Evolutionary conservation across 2,113 vertebrate genomes (phyloP).

Genomic region (Irena cyanogastra): DNA sequence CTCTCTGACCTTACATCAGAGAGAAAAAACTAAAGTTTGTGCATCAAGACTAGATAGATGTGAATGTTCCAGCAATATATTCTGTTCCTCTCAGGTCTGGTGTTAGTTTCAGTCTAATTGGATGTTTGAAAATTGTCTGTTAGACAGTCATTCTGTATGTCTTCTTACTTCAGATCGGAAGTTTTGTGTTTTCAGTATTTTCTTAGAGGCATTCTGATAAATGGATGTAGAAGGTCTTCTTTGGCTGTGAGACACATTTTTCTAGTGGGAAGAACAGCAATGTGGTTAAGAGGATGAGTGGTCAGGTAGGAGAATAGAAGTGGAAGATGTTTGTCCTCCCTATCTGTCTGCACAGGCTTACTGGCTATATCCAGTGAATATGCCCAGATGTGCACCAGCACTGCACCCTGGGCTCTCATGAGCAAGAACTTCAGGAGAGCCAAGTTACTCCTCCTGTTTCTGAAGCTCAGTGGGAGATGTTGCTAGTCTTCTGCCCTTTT

Average conservation of each 20-base stretch:
- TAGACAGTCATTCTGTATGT: neutral
- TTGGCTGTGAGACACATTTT: neutral
- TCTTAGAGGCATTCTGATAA: neutral
- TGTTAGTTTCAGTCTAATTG: neutral
- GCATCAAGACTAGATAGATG: neutral
- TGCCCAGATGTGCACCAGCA: neutral
- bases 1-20: neutral
- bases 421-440: neutral
- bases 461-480: neutral
- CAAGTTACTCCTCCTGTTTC: neutral
- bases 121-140: neutral
- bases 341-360: neutral
- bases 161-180: neutral
- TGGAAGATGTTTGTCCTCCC: neutral
- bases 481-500: neutral
- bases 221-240: neutral
- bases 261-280: neutral
- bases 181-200: neutral
- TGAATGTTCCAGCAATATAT: neutral
- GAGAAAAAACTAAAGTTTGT: neutral
- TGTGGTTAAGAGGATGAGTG: neutral
- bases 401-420: neutral
- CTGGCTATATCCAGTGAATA: fast-evolving
- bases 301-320: neutral
- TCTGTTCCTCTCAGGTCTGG: neutral